Conservation (phyloP, 2,888 invertebrate genomes). For the Alloplasta piceator region DNA sequence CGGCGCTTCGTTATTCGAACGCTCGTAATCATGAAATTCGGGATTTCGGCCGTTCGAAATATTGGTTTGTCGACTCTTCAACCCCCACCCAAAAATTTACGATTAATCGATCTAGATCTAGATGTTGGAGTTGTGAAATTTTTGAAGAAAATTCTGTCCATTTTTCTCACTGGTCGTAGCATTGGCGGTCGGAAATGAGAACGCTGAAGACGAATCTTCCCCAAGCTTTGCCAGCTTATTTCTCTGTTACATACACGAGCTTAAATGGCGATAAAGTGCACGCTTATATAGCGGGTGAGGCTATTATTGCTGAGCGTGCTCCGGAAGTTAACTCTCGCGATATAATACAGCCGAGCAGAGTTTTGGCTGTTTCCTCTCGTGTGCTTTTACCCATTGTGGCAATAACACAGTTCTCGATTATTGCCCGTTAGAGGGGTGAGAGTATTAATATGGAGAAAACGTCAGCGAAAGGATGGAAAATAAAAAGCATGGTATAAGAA, state of each 20-base stretch:
- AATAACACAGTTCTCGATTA: slow-evolving; percentile 32
- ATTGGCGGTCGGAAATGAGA: background rate
- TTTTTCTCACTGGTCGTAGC: slow-evolving; percentile 13
- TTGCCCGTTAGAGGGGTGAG: background rate
- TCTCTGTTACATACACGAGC: slow-evolving; percentile 39
- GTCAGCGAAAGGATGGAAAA: slow-evolving; percentile 2
- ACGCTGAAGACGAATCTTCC: slow-evolving; percentile 31
- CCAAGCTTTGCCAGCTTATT: slow-evolving; percentile 45
- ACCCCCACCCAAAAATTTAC: too few relatives aligned
- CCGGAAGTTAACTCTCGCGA: slow-evolving; percentile 34
- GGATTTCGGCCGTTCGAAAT: too few relatives aligned
- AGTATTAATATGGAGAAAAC: slow-evolving; percentile 33
- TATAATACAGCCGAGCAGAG: background rate
- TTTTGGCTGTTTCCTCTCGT: background rate
- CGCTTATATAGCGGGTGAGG: background rate
- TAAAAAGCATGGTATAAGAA: slow-evolving; percentile 2
- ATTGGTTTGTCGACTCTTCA: too few relatives aligned
- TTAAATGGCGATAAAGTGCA: slow-evolving; percentile 49
- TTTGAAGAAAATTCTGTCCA: background rate
- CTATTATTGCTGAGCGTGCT: slow-evolving; percentile 30
- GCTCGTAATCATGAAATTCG: too few relatives aligned
- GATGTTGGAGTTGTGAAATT: background rate
- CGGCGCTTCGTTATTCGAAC: too few relatives aligned
- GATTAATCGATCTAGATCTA: too few relatives aligned
- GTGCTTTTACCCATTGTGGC: slow-evolving; percentile 7